phyloP scores from a whole-genome alignment of 1,140 invertebrate species.

The Eupristina koningsbergeri region DNA sequence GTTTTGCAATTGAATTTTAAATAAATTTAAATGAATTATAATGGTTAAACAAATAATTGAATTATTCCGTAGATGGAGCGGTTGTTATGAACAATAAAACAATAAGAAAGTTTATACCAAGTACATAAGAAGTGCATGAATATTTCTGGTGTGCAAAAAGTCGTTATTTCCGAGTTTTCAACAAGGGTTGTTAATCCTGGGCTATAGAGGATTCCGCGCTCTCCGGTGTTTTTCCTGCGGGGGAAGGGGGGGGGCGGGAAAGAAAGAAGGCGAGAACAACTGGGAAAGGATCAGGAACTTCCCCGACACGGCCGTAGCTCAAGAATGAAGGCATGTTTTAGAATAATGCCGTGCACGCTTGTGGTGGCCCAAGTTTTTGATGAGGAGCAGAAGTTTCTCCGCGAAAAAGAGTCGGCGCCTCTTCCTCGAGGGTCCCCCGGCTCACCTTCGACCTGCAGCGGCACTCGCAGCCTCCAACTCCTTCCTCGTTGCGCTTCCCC shows the following conservation, averaged over 20 bases:
- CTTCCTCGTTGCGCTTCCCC: not conserved
- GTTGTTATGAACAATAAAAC: not conserved
- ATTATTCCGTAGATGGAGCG: not conserved
- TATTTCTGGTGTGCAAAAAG: not conserved
- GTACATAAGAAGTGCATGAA: not conserved
- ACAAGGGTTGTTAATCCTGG: slow-evolving; percentile 48
- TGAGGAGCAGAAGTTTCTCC: slow-evolving; percentile 49
- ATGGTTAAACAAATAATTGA: too few relatives aligned
- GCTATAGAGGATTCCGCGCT: not conserved
- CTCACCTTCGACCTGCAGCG: slow-evolving; percentile 30
- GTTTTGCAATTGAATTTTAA: too few relatives aligned
- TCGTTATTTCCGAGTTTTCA: slow-evolving; percentile 39
- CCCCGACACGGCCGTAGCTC: slow-evolving; percentile 48
- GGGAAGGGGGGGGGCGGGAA: not conserved
- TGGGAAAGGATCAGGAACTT: slow-evolving; percentile 53
- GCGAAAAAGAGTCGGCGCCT: slow-evolving; percentile 7
- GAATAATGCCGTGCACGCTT: slow-evolving; percentile 42
- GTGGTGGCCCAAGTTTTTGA: slow-evolving; percentile 48
- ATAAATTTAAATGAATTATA: too few relatives aligned
- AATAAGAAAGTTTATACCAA: not conserved
- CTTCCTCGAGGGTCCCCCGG: not conserved
- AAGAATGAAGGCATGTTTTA: slow-evolving; percentile 49
- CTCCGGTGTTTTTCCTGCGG: slow-evolving; percentile 32
- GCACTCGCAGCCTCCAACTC: not conserved
- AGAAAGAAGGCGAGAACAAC: not conserved